These are phyloP conservation scores for Upupa epops DNA, from an alignment of 2,113 vertebrate species.

Conservation along the genomic window DNA sequence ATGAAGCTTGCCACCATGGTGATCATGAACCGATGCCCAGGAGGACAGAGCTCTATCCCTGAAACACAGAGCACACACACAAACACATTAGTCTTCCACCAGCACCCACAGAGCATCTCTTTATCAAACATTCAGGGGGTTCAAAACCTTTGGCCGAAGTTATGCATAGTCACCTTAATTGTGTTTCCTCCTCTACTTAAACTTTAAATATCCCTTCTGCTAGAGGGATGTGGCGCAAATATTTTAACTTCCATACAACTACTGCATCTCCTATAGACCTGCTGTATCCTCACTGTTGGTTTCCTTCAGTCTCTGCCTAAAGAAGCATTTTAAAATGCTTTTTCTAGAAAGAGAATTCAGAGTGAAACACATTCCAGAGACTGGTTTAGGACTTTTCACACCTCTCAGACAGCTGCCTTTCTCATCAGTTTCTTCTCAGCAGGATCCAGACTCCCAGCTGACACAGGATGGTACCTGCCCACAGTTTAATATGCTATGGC, in stretches of 20 bases:
- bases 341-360: neutral
- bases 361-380: neutral
- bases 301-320: neutral
- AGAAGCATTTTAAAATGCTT: neutral
- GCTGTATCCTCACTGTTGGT: neutral
- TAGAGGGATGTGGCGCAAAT: neutral
- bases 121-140: neutral
- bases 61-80: constrained; percentile 37
- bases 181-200: neutral
- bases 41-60: constrained; percentile 96
- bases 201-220: neutral
- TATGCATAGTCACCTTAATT: neutral
- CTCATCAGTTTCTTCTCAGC: neutral
- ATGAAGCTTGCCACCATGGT: constrained; percentile 96
- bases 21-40: constrained; percentile 92
- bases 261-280: neutral
- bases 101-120: neutral
- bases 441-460: neutral
- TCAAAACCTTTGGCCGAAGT: neutral
- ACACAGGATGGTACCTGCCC: neutral
- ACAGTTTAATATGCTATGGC: neutral
- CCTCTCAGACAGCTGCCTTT: neutral
- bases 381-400: neutral
- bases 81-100: neutral
- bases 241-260: neutral